These are phyloP conservation scores for Chiropotes sagulatus DNA, from an alignment of 2,797 vertebrate species.

Conservation along the genomic window DNA sequence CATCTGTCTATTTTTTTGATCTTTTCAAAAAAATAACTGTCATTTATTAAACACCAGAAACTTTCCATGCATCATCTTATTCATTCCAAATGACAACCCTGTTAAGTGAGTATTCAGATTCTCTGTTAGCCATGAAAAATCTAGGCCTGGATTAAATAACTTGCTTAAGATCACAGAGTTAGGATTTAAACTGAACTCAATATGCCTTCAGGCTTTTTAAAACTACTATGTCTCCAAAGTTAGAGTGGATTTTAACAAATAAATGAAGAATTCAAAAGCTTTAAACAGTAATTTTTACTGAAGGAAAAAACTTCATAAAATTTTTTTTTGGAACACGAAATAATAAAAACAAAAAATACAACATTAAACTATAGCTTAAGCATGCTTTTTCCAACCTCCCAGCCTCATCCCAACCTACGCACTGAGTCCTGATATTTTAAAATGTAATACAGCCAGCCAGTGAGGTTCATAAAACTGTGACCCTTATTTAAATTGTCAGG, in stretches of 20 bases:
- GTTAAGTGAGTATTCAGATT: not conserved
- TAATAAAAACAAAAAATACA: not conserved
- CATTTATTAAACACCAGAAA: not conserved
- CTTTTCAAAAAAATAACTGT: not conserved
- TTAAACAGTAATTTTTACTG: not conserved
- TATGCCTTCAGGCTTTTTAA: not conserved
- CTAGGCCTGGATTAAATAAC: not conserved
- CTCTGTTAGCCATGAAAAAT: not conserved
- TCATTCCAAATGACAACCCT: not conserved
- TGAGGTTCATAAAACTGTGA: conserved; percentile 52
- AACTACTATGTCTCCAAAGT: not conserved
- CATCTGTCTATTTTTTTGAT: no score
- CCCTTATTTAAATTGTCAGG: conserved; percentile 60
- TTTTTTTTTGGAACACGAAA: not conserved
- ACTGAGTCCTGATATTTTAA: not conserved
- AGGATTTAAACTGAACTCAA: not conserved
- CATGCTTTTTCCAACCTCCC: not conserved
- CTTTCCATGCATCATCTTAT: not conserved
- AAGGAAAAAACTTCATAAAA: conserved; percentile 9
- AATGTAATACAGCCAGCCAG: not conserved
- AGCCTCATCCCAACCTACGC: not conserved
- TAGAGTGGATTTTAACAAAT: conserved; percentile 1
- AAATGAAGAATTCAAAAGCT: not conserved
- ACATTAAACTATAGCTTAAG: not conserved
- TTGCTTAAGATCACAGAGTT: not conserved